phyloP scores from a whole-genome alignment of 2,888 invertebrate species.

The Rosalia funebris region DNA sequence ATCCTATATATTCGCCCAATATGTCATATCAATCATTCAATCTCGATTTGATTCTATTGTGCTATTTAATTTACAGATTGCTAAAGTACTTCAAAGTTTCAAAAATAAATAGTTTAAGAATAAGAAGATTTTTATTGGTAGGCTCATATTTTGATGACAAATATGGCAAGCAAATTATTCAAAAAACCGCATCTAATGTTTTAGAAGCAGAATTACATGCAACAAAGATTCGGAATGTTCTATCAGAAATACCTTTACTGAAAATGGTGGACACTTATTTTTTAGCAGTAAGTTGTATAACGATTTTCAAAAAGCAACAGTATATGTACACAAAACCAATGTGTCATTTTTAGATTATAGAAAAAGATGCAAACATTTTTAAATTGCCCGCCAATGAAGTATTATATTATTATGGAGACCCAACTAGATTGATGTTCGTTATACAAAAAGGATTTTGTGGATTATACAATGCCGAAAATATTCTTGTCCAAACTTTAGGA shows the following conservation, averaged over 20 bases:
- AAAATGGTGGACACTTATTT: conserved; percentile 32
- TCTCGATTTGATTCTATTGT: too few species aligned
- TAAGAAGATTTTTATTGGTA: conserved; percentile 19
- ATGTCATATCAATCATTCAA: too few species aligned
- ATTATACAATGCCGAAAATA: conserved; percentile 26
- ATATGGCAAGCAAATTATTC: conserved; percentile 17
- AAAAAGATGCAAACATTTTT: conserved; percentile 26
- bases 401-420: conserved; percentile 31
- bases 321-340: neutral
- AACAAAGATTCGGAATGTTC: conserved; percentile 7
- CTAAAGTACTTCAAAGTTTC: neutral
- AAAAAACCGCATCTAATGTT: conserved; percentile 12
- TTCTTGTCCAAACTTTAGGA: conserved; percentile 24
- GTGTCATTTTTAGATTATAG: conserved; percentile 23
- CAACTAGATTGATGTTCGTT: conserved; percentile 29
- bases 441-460: conserved; percentile 31
- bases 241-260: conserved; percentile 28
- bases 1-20: too few species aligned
- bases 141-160: conserved; percentile 20
- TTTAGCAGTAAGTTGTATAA: conserved; percentile 32
- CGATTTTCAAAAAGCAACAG: too few species aligned
- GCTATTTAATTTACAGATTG: conserved; percentile 3
- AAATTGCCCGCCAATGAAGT: conserved; percentile 30
- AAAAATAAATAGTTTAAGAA: neutral
- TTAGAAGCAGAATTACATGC: conserved; percentile 11